A percentile compares a stretch with the other conserved stretches of the same genome.
These are phyloP conservation scores for Drosophila paulistorum DNA, from an alignment of 1,140 invertebrate genomes.

Conservation along the genomic window DNA sequence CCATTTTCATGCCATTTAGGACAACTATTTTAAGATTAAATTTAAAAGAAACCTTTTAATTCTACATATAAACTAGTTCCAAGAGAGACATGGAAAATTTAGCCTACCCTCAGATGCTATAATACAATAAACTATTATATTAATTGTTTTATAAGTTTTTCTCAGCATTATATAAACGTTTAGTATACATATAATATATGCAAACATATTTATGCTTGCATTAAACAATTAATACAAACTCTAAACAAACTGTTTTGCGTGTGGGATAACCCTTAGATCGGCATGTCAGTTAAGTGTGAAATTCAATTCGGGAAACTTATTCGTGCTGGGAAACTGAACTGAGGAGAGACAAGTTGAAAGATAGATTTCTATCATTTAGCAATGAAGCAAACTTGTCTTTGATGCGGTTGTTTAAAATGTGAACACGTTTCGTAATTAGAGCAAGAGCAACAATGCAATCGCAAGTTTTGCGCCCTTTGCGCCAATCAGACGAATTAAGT, in stretches of 20 bases:
- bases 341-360: conserved; percentile 2
- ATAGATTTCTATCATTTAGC: conserved; percentile 20
- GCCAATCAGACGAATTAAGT: conserved; percentile 21
- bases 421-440: conserved; percentile 17
- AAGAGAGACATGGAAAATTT: too few relatives aligned
- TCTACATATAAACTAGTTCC: too few relatives aligned
- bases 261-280: neutral
- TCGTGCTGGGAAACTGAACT: neutral
- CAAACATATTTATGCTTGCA: neutral
- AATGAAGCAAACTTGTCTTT: conserved; percentile 15
- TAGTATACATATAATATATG: neutral
- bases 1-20: too few relatives aligned
- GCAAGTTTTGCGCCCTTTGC: conserved; percentile 18
- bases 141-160: too few relatives aligned
- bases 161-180: too few relatives aligned
- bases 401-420: conserved; percentile 1
- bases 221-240: neutral
- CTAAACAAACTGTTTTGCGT: conserved; percentile 11
- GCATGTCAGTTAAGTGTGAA: conserved; percentile 16
- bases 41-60: too few relatives aligned
- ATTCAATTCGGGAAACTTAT: conserved; percentile 9
- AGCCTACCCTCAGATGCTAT: too few relatives aligned
- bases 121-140: too few relatives aligned
- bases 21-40: too few relatives aligned
- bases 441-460: conserved; percentile 3